A percentile compares a stretch with the other conserved stretches of the same genome.
These are phyloP conservation scores for Radopholus similis DNA, from an alignment of 1,140 invertebrate species.

Conservation along the genomic window DNA sequence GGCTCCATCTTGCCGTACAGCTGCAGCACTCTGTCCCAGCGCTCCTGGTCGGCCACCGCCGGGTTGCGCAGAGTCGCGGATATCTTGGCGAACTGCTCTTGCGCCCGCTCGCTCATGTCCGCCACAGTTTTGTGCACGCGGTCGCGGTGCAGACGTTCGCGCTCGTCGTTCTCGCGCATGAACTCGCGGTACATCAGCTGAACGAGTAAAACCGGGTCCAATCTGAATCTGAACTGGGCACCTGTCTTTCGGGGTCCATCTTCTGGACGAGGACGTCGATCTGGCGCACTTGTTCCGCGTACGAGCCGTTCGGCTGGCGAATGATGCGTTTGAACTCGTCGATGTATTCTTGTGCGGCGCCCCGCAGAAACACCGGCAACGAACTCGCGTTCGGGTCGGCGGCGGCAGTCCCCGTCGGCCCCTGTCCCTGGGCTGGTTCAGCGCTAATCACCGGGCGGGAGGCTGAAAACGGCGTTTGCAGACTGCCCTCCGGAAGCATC, in stretches of 20 bases:
- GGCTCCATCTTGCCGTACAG: constrained; percentile 39
- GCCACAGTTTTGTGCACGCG: constrained; percentile 32
- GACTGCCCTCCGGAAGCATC: not conserved
- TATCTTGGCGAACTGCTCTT: constrained; percentile 44
- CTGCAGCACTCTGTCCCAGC: constrained; percentile 28
- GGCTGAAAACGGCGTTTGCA: not conserved
- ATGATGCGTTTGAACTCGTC: constrained; percentile 40
- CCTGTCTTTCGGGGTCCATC: constrained; percentile 28
- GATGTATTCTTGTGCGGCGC: constrained; percentile 24
- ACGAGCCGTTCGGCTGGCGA: constrained; percentile 31
- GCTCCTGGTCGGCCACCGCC: constrained; percentile 28
- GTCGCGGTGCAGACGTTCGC: constrained; percentile 31
- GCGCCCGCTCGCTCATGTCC: constrained; percentile 35
- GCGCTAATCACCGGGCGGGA: not conserved
- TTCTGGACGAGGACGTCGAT: constrained; percentile 31
- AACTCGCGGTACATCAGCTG: constrained; percentile 35
- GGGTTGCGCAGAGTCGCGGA: constrained; percentile 36
- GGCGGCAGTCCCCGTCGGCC: no score
- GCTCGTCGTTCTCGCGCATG: constrained; percentile 40
- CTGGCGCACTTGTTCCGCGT: constrained; percentile 32
- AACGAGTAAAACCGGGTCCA: not conserved
- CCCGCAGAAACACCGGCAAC: constrained; percentile 29
- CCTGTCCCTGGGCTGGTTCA: not conserved
- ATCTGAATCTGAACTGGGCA: not conserved
- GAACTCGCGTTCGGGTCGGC: not conserved